Base-by-base conservation (phyloP, 2,888 invertebrate species). In the Margaritifera margaritifera region DNA sequence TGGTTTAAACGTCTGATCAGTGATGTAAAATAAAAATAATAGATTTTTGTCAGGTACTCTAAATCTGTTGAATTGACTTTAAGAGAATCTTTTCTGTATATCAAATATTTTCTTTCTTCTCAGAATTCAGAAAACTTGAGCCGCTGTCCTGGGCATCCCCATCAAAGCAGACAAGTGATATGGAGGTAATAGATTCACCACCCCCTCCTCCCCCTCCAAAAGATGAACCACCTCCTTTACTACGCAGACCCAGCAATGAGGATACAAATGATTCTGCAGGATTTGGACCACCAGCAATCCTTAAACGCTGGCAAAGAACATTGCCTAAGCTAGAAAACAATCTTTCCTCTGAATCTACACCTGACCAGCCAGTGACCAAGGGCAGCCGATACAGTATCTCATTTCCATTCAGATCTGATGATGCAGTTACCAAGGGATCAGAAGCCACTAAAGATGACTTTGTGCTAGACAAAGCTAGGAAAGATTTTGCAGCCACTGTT, bases 241-340 rank as follows among this genome's bases (percentile, higher is more conserved):
- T 63, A 22, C 62, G 58, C 24, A 64, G 67, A 50, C 54, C 42
- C 20, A 58, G 63, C 53, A 65, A 56, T 63, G 31, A 59, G 55
- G 64, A 57, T 22, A 56, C 42, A 15, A 67, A 68, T 27, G 71
- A 66, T 2, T 60, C 70, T 15, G 75, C 72, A 19, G 79, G 75
- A 11, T 73, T 78, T 51, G 80, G 80, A 25, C 86, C 85, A 18
- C 85, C 86, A 20, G 83, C 82, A n/a, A 78, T 82, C 31, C 75
- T 86, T n/a, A 64, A 78, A 20, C 77, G 83, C 31, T 85, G 85
- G 85, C 85, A 84, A 66, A 66, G 80, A 58, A 74, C 77, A 24
- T 72, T 80, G 20, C 76, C 82, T 22, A 74, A 79, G 18, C 78
- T 81, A 15, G 82, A 82, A 53, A 79, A 82, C 69, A 71, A 64